Conservation (phyloP, 2,797 vertebrate genomes). For the Phataginus tetradactyla region DNA sequence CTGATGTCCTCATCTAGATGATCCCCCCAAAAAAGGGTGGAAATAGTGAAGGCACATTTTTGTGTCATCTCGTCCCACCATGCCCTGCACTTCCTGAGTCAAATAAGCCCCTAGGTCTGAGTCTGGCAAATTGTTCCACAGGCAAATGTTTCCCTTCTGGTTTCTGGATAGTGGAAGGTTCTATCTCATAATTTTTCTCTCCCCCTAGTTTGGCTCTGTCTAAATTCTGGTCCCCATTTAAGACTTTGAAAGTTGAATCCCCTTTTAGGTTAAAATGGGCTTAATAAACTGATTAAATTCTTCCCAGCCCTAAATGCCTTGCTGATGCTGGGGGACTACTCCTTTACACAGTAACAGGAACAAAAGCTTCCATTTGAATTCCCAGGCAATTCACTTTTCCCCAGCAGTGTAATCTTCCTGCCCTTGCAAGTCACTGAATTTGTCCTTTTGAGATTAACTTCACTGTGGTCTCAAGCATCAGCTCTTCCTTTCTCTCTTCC, state of each 20-base stretch:
- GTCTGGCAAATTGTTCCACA: background rate
- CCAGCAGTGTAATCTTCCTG: background rate
- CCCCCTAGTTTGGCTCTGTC: background rate
- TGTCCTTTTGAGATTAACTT: background rate
- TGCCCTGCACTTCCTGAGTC: background rate
- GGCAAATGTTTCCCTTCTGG: background rate
- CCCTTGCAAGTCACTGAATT: background rate
- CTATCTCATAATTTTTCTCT: background rate
- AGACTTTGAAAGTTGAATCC: slow-evolving; percentile 12
- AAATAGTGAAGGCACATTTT: background rate
- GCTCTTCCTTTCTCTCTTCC: background rate
- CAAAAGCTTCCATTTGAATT: background rate
- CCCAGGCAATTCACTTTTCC: background rate
- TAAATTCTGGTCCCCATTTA: background rate
- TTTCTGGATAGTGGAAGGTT: background rate
- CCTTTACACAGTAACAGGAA: background rate
- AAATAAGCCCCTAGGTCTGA: background rate
- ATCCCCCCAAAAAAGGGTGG: background rate
- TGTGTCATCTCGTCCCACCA: background rate
- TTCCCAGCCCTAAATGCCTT: background rate
- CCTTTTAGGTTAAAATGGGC: slow-evolving; percentile 53
- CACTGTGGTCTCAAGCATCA: background rate
- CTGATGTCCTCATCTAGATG: background rate
- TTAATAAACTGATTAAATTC: slow-evolving; percentile 52
- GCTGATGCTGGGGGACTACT: background rate